These are phyloP conservation scores for Rhinolophus ferrumequinum DNA, from an alignment of 2,113 vertebrate genomes.

Conservation along the genomic window DNA sequence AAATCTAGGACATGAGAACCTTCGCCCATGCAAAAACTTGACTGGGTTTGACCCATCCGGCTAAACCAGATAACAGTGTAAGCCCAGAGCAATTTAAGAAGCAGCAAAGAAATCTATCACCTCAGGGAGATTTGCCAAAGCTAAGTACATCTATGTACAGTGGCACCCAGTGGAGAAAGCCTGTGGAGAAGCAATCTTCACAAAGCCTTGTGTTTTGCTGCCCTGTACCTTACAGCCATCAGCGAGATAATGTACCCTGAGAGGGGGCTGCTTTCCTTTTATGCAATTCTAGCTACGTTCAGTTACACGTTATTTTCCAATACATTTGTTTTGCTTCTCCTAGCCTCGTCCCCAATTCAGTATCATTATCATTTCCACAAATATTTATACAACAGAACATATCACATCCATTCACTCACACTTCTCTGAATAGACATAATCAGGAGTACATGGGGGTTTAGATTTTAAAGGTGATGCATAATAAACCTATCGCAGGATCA, in stretches of 20 bases:
- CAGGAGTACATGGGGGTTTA: not conserved
- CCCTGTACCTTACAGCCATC: not conserved
- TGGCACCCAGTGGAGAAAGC: not conserved
- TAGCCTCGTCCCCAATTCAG: not conserved
- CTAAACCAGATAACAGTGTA: not conserved
- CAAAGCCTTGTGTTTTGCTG: not conserved
- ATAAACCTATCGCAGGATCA: not conserved
- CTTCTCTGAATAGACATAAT: not conserved
- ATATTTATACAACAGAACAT: not conserved
- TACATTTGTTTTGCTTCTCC: not conserved
- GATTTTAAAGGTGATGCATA: not conserved
- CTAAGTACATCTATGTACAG: not conserved
- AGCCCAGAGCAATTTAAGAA: not conserved
- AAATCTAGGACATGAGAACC: not conserved
- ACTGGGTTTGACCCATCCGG: not conserved
- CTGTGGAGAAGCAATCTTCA: not conserved
- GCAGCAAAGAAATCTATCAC: not conserved
- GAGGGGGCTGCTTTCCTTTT: not conserved
- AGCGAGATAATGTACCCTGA: fast-evolving
- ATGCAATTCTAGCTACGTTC: not conserved
- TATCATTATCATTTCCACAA: not conserved
- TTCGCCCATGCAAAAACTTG: not conserved
- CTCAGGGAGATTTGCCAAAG: not conserved
- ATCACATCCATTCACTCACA: not conserved
- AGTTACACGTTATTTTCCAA: not conserved